Evolutionary conservation across 2,113 vertebrate species (phyloP).

Genomic region (Dipodomys merriami): DNA sequence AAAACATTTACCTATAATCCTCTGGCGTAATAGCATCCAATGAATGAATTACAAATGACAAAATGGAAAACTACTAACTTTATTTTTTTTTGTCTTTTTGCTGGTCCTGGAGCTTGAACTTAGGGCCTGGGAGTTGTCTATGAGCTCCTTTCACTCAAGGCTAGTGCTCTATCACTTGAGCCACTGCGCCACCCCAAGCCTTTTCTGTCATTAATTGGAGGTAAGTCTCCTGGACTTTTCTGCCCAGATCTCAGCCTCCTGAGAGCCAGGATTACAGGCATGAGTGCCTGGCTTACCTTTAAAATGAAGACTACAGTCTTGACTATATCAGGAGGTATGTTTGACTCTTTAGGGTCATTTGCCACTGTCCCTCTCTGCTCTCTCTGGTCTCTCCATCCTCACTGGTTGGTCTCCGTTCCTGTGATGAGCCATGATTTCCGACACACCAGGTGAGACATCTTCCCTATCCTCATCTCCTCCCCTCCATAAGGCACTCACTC

Average conservation of each 20-base stretch:
- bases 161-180: too few species aligned
- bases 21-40: background rate
- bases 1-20: background rate
- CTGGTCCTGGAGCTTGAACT: too few species aligned
- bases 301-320: background rate
- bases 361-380: background rate
- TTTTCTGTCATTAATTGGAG: too few species aligned
- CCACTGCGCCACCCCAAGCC: too few species aligned
- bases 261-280: too few species aligned
- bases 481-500: background rate
- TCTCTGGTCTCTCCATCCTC: background rate
- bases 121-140: too few species aligned
- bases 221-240: too few species aligned
- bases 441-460: background rate
- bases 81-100: background rate
- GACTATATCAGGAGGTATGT: background rate
- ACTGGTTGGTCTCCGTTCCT: background rate
- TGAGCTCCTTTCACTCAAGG: too few species aligned
- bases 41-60: constrained; percentile 20
- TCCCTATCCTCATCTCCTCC: background rate
- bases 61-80: constrained; percentile 11
- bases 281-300: too few species aligned
- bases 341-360: background rate
- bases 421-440: background rate
- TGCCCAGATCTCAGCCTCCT: too few species aligned